A percentile compares a stretch with the other conserved stretches of the same genome.
These are phyloP conservation scores for Phaenicophaeus curvirostris DNA, from an alignment of 2,797 vertebrate genomes.

Conservation along the genomic window DNA sequence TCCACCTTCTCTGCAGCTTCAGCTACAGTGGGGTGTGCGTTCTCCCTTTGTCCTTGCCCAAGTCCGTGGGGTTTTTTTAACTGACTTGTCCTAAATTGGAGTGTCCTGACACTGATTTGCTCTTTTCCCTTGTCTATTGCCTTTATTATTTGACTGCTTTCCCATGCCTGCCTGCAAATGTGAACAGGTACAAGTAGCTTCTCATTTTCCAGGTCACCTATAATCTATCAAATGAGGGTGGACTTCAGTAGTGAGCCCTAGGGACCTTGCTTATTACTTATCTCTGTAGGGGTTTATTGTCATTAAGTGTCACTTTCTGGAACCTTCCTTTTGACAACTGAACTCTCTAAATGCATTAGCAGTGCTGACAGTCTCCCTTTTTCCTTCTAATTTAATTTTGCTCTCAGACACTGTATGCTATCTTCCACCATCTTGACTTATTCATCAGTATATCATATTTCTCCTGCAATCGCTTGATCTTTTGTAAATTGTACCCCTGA, in stretches of 20 bases:
- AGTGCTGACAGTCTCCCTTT: background rate
- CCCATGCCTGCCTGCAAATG: background rate
- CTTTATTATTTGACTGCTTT: background rate
- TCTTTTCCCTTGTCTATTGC: constrained; percentile 18
- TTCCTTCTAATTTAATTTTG: background rate
- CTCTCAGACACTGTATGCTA: background rate
- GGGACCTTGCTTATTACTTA: background rate
- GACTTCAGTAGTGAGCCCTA: background rate
- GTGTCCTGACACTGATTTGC: constrained; percentile 3
- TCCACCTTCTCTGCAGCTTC: background rate
- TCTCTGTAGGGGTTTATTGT: background rate
- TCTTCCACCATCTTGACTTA: background rate
- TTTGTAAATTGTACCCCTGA: background rate
- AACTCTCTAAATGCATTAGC: background rate
- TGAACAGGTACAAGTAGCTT: background rate
- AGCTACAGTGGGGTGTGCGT: background rate
- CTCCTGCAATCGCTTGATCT: background rate
- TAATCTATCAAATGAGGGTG: constrained; percentile 13
- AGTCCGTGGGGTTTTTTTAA: background rate
- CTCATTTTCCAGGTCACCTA: constrained; percentile 44
- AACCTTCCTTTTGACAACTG: background rate
- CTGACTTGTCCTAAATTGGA: constrained; percentile 7
- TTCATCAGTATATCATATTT: background rate
- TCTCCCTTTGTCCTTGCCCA: background rate
- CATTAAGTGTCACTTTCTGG: constrained; percentile 17